Evolutionary conservation across 2,888 invertebrate species (phyloP), one percentile per base, ranked within the genome.

Genomic region (Drosophila cracens): DNA sequence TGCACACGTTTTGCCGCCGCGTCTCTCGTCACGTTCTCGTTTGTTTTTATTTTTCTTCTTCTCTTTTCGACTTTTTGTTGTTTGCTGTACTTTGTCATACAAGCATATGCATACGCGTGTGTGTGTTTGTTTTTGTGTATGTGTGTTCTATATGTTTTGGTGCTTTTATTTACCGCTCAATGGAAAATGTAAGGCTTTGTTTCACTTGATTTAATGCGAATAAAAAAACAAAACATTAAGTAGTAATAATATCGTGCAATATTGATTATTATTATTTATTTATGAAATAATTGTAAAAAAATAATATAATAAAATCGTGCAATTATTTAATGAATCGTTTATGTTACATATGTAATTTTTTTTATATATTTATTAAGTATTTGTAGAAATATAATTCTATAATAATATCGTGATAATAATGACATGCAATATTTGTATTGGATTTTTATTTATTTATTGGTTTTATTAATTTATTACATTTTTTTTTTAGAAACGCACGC

Each of bases 61-160:
- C 80, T 87, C 78, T 80, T 89, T 87, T 90, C 74, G 82, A 89
- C 80, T 90, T 90, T 89, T 90, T 89, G 90, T 88, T 91, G 90
- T 91, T 88, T 90, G 91, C 90, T 91, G 90, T 91, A 87, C 91
- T 86, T 90, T 88, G 77, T 68, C 86, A 85, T 79, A 86, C 46
- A 49, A 53, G 36, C 51, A 27, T 61, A 31, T 52, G 27, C 21
- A 29, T 48, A n/a, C 49, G 11, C 57, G 33, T 33, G 66, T n/a
- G 11, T 48, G 49, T 40, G 13, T 63, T 29, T 36, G 72, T 33
- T 46, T 46, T 46, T 51, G 52, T 64, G 36, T 48, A 34, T 67
- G 34, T 27, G 64, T 65, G 49, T 66, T 62, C 25, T 52, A 63
- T 74, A 65, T 57, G 63, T 63, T 74, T 70, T 69, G 31, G 40